Percentiles rank a stretch among this genome's conserved stretches.
Evolutionary conservation across 2,113 vertebrate genomes (phyloP).

Genomic region (Solea senegalensis): DNA sequence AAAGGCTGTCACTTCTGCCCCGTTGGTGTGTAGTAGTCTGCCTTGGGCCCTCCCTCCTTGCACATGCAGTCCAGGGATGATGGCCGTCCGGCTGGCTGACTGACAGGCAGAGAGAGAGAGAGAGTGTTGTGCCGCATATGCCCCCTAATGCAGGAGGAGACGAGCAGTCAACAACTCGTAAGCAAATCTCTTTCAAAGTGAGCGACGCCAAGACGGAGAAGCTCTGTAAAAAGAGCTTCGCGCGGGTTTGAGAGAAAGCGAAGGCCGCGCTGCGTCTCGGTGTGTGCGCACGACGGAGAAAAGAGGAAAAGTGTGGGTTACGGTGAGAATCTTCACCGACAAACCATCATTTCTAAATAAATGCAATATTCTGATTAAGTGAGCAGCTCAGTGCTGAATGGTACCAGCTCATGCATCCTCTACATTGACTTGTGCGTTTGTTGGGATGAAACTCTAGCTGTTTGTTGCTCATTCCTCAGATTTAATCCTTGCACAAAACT

Average conservation of each 20-base stretch:
- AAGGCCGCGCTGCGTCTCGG: slow-evolving; percentile 9
- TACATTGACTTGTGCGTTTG: neutral
- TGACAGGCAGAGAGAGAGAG: slow-evolving; percentile 65
- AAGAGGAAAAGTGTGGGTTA: slow-evolving; percentile 29
- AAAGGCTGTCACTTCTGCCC: slow-evolving; percentile 72
- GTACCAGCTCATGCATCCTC: neutral
- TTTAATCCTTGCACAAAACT: slow-evolving; percentile 13
- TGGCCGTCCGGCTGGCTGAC: slow-evolving; percentile 58
- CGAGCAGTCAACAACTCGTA: slow-evolving; percentile 67
- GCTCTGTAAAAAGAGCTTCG: slow-evolving; percentile 35
- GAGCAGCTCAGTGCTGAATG: slow-evolving; percentile 58
- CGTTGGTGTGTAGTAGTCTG: slow-evolving; percentile 63
- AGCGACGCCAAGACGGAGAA: slow-evolving; percentile 38
- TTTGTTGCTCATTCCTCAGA: slow-evolving; percentile 23
- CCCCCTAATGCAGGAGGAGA: slow-evolving; percentile 56
- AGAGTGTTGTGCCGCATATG: slow-evolving; percentile 36
- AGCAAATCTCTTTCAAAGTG: slow-evolving; percentile 66
- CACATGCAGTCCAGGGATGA: slow-evolving; percentile 63
- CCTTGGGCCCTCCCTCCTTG: slow-evolving; percentile 61
- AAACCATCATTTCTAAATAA: slow-evolving; percentile 34
- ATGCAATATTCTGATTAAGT: slow-evolving; percentile 63
- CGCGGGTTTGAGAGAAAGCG: slow-evolving; percentile 21
- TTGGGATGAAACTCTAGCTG: slow-evolving; percentile 53
- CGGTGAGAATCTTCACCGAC: no score
- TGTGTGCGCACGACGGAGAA: slow-evolving; percentile 12